Evolutionary conservation across 64 coral and sea anemone genomes (phyloP), one percentile per base, ranked within the genome.

Genomic region (Stylophora pistillata): DNA sequence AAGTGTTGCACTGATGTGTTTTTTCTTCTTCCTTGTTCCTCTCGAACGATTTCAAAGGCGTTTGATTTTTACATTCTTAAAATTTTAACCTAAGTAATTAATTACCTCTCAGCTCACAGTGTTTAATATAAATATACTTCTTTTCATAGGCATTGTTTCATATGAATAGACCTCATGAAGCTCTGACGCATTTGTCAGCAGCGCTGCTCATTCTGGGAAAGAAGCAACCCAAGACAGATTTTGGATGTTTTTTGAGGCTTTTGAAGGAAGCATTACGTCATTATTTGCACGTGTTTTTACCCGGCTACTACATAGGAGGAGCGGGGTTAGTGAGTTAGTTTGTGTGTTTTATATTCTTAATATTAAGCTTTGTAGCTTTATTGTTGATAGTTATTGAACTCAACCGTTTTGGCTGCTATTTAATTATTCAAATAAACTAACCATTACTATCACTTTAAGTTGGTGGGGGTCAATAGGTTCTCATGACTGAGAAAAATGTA

Each of bases 141-240:
- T 55, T 68, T 26, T 25, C 33, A 41, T 73, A 98, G 96, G 96
- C 93, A 7, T n/a, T 98, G 15, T 79, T 95, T 77, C 90, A 89
- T 23, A 99, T 99, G 97, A 99, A 99, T 59, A 93, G 93, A 26
- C 84, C 95, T 23, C 90, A 95, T 23, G 97, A 95, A 20, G 90
- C 97, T 28, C 65, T 99, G 2, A 29, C 77, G 11, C 97, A 99
- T 74, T 77, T 99, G 13, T 53, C 81, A 5, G 25, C 73, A 12
- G 94, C 90, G 4, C 81, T 99, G 23, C 74, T 72, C 34, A 69
- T 89, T 30, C 91, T 99, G 52, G 93, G 93, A 26, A 89, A 88
- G 78, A 87, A 88, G 20, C 90, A 95, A 56, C 93, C 93, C 0
- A 90, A 52, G 2, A 79, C 90, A 65, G 85, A 81, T 10, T 10